Percentiles rank a stretch among this genome's conserved stretches.
phyloP scores from a whole-genome alignment of 53 echinoderm and acorn worm species.

The Henricia sp. region DNA sequence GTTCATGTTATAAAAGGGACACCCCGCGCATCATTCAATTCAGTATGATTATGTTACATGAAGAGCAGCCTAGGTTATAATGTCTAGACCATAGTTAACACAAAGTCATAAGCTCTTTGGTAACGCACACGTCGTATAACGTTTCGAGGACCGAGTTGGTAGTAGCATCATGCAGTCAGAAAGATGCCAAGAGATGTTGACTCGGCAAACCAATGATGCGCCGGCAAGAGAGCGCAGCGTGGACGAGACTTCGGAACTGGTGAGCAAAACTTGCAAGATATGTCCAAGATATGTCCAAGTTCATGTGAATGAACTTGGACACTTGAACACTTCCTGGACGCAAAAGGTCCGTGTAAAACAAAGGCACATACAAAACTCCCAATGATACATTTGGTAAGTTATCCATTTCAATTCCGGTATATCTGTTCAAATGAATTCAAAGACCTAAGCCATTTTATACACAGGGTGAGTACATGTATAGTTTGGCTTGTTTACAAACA shows the following conservation, averaged over 20 bases:
- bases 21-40: background rate
- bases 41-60: background rate
- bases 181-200: background rate
- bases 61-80: background rate
- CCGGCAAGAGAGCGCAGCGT: slow-evolving; percentile 20
- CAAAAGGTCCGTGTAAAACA: too few species aligned
- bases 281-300: background rate
- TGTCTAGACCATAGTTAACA: background rate
- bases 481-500: too few species aligned
- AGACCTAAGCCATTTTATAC: too few species aligned
- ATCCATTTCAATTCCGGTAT: too few species aligned
- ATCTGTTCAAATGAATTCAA: too few species aligned
- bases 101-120: background rate
- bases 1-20: background rate
- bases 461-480: too few species aligned
- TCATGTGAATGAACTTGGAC: background rate
- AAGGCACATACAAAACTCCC: too few species aligned
- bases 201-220: background rate
- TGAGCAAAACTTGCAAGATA: background rate
- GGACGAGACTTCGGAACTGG: slow-evolving; percentile 32
- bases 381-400: too few species aligned
- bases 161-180: background rate
- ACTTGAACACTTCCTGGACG: background rate
- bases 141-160: background rate
- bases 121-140: background rate